Conservation (phyloP, 1,140 invertebrate genomes). For the Semibalanus balanoides region DNA sequence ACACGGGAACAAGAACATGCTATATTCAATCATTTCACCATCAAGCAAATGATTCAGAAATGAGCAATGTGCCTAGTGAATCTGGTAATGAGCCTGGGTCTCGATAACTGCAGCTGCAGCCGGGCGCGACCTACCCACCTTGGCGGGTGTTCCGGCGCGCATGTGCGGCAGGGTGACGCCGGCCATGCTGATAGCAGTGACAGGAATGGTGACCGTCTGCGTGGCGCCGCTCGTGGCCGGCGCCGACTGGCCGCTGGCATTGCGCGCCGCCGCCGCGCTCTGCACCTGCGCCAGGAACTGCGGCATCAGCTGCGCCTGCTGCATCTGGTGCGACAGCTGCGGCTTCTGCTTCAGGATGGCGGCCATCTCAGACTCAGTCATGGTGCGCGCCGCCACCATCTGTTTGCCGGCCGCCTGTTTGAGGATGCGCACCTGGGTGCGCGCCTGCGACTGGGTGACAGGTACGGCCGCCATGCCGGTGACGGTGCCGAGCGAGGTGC, state of each 20-base stretch:
- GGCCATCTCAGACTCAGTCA: conserved; percentile 50
- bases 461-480: conserved; percentile 23
- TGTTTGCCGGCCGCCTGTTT: conserved; percentile 26
- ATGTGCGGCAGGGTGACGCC: conserved; percentile 23
- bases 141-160: neutral
- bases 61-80: too few species aligned
- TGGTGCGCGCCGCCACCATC: conserved; percentile 36
- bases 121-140: conserved; percentile 13
- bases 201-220: conserved; percentile 40
- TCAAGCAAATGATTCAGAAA: too few species aligned
- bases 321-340: conserved; percentile 31
- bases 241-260: conserved; percentile 25
- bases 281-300: conserved; percentile 26
- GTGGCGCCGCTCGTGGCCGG: conserved; percentile 37
- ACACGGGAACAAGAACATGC: too few species aligned
- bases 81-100: too few species aligned
- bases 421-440: conserved; percentile 18
- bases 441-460: conserved; percentile 23
- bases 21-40: too few species aligned
- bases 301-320: conserved; percentile 20
- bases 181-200: conserved; percentile 21
- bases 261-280: conserved; percentile 14
- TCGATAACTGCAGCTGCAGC: too few species aligned
- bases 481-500: conserved; percentile 13
- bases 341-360: conserved; percentile 51